Base-by-base conservation (phyloP, 92 coral and sea anemone species). In the Muricea muricata region DNA sequence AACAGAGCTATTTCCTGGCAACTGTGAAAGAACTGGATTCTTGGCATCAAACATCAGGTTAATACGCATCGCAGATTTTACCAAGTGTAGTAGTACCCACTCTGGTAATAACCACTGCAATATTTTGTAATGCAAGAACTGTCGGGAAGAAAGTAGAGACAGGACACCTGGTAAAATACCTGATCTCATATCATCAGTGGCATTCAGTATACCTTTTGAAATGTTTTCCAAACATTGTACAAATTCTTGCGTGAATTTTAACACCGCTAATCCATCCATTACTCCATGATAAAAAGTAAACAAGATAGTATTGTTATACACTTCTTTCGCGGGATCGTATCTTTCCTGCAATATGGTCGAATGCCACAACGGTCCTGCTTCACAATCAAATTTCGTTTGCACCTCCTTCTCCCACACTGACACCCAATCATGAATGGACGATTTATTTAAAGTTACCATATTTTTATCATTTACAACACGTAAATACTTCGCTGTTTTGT, bases 251-350 rank as follows among this genome's bases (percentile, higher is more conserved):
- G 57, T 39, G 24, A 73, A 73, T 46, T 42, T 42, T 29, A 73
- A 23, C 42, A 73, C 37, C 11, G 79, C 45, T 34, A 73, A 0
- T 4, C 79, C 79, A n/a, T 73, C 79, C 79, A 46, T 46, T 35
- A 18, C 46, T 24, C 56, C 79, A 52, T 73, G 79, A 25, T 73
- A 73, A 46, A 73, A 73, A 10, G 79, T 73, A 46, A 73, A 73
- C 13, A 73, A 20, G 14, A 73, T 14, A 46, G 79, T 41, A 26
- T 73, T 73, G 11, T 41, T 5, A 52, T 41, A 73, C 31, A 2
- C 23, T 30, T 73, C 50, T 6, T 6, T 9, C 56, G 17, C 11
- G 31, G 79, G 9, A 42, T 73, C 79, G 79, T 73, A 73, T n/a
- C 79, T 41, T 41, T 73, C 79, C 30, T 73, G 7, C 6, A 73